Evolutionary conservation across 2,888 invertebrate genomes (phyloP).

Genomic region (Stenurella melanura): DNA sequence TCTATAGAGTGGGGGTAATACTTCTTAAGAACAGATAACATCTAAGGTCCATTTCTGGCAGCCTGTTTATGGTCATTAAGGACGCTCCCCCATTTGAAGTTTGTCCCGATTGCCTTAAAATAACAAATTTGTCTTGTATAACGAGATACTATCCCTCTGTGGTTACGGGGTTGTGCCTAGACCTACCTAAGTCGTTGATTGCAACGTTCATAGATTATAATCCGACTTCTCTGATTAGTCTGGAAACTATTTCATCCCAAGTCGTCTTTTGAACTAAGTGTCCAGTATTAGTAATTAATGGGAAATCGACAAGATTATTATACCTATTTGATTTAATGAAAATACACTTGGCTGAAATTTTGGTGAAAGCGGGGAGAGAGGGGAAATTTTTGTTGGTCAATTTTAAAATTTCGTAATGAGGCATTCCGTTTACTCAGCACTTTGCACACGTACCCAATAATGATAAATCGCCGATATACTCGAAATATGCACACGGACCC

Average conservation of each 20-base stretch:
- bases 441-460: too few relatives aligned
- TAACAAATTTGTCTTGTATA: slow-evolving; percentile 4
- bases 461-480: too few relatives aligned
- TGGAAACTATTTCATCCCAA: not conserved
- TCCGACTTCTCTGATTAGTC: not conserved
- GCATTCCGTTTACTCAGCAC: too few relatives aligned
- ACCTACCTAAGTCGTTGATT: not conserved
- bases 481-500: too few relatives aligned
- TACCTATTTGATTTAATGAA: too few relatives aligned
- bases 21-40: not conserved
- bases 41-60: slow-evolving; percentile 2
- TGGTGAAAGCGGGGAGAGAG: too few relatives aligned
- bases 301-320: too few relatives aligned
- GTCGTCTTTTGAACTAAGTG: not conserved
- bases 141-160: not conserved
- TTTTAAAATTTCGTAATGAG: too few relatives aligned
- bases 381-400: too few relatives aligned
- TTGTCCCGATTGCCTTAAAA: not conserved
- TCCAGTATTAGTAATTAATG: too few relatives aligned
- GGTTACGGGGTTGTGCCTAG: not conserved
- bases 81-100: slow-evolving; percentile 4
- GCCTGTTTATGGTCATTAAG: not conserved
- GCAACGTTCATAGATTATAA: slow-evolving; percentile 1
- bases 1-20: not conserved
- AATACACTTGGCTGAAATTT: too few relatives aligned